Conservation (phyloP, 1,140 invertebrate genomes). For the Schlechtendalia chinensis region DNA sequence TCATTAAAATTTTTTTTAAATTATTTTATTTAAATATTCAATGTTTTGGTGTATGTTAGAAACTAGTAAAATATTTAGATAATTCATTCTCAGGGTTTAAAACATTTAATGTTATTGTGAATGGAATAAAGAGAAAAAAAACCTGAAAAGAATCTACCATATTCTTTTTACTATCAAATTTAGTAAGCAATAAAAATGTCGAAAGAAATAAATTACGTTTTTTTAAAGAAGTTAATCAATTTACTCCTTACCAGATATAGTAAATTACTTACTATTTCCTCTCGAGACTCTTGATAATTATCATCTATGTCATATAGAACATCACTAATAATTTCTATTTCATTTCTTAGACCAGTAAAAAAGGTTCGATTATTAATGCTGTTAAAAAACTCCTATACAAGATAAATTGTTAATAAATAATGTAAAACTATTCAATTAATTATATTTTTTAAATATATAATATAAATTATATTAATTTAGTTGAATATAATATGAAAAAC, state of each 20-base stretch:
- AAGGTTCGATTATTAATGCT: slow-evolving; percentile 86
- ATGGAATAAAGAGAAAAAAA: too few relatives aligned
- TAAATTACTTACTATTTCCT: slow-evolving; percentile 79
- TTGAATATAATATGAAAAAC: not conserved
- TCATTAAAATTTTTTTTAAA: not conserved
- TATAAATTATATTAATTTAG: too few relatives aligned
- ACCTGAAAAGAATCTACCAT: too few relatives aligned
- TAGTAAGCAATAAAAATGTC: too few relatives aligned
- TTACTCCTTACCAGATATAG: slow-evolving; percentile 57
- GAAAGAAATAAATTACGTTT: slow-evolving; percentile 1
- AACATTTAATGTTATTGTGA: too few relatives aligned
- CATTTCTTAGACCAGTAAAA: slow-evolving; percentile 88
- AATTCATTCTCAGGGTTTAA: too few relatives aligned
- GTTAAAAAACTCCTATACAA: slow-evolving; percentile 82
- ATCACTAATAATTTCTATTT: slow-evolving; percentile 85
- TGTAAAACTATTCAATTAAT: too few relatives aligned
- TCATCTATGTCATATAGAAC: slow-evolving; percentile 92
- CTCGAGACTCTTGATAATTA: slow-evolving; percentile 88
- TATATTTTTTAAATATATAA: too few relatives aligned
- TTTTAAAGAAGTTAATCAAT: not conserved
- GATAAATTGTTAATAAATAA: not conserved
- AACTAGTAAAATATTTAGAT: too few relatives aligned
- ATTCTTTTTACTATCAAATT: too few relatives aligned
- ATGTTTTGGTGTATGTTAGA: too few relatives aligned
- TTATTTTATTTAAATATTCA: too few relatives aligned